Evolutionary conservation across 1,140 invertebrate genomes (phyloP), one percentile per base, ranked within the genome.

Genomic region (Temnothorax longispinosus): DNA sequence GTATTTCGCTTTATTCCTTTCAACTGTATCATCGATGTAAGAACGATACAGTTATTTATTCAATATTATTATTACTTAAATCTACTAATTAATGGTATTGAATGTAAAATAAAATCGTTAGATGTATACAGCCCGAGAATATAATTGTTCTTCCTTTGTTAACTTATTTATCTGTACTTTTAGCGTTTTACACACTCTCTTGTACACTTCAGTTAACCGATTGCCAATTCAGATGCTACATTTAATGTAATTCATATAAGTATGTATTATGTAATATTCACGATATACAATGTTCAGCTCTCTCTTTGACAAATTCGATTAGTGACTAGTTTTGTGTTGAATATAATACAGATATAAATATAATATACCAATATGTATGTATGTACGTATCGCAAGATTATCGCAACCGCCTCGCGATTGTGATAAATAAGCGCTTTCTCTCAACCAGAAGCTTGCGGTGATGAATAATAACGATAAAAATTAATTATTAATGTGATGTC

Each of bases 401-500:
- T 69, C 50, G 56, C 77, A 82, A 90, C 88, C 60, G n/a, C 81
- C 67, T 7, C 6, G 11, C 11, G 60, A 27, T 44, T 65, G 41
- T 85, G 58, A 35, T 89, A 89, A 87, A 89, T 82, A 89, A 92
- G 89, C 87, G 90, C 86, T 92, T 89, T 89, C 87, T 92, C 88
- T 89, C 90, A 88, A 88, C 92, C 88, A 85, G 91, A 84, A 93
- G 88, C 89, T 92, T 93, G 93, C 80, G 90, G 89, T 91, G 85
- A 92, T 92, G 54, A 75, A 38, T 44, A 58, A 82, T 11, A 35
- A 35, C 77, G 56, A 21, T 88, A 88, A 89, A 89, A 87, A 88
- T 90, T 88, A 87, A 88, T 90, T 88, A 92, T 89, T 90, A 72
- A 93, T 90, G 87, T 92, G 88, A 84, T 81, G 91, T 94, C 94